phyloP scores from a whole-genome alignment of 1,140 invertebrate species.

The Drosophila nigrodunni region DNA sequence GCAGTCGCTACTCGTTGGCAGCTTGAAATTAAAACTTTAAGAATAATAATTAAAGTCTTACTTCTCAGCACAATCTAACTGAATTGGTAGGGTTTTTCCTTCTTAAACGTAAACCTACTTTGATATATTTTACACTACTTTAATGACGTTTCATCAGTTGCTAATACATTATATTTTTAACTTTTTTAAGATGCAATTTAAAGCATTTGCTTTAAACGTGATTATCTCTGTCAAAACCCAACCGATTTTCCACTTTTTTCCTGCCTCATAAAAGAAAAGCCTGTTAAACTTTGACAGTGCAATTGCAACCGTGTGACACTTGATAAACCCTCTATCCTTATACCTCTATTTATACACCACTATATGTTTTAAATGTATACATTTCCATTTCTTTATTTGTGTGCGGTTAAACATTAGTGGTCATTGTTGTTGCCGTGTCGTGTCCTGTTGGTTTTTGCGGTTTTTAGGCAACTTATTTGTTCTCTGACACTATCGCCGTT shows the following conservation, averaged over 20 bases:
- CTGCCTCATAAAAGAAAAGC: neutral
- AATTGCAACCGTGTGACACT: conserved; percentile 52
- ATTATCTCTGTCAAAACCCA: neutral
- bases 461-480: conserved; percentile 76
- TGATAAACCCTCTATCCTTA: neutral
- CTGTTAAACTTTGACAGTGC: conserved; percentile 62
- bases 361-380: neutral
- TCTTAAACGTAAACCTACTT: too few relatives aligned
- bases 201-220: neutral
- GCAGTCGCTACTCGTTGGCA: neutral
- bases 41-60: neutral
- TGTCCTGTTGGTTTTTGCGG: conserved; percentile 60
- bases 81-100: neutral
- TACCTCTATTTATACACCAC: neutral
- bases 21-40: neutral
- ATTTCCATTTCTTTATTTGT: conserved; percentile 40
- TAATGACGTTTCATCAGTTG: too few relatives aligned
- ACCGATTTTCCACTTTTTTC: too few relatives aligned
- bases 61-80: neutral
- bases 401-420: conserved; percentile 76
- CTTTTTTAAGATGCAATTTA: too few relatives aligned
- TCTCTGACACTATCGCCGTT: conserved; percentile 63
- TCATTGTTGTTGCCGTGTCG: conserved; percentile 44
- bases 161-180: too few relatives aligned
- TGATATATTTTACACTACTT: too few relatives aligned